A percentile compares a stretch with the other conserved stretches of the same genome.
Conservation (phyloP, 2,888 invertebrate genomes). For the Thymelicus lineola region DNA sequence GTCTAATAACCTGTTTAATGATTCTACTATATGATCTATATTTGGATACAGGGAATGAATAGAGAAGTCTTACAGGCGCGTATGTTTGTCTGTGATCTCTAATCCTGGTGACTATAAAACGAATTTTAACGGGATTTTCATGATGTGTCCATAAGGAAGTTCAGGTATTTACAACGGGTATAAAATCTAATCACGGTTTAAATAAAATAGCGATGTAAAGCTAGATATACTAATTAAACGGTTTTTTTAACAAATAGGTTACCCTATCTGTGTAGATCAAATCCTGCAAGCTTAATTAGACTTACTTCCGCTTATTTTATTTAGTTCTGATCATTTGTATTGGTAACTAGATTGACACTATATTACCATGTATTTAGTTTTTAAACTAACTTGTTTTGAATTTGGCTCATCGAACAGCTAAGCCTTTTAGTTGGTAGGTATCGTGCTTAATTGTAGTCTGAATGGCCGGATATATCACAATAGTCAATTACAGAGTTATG, state of each 20-base stretch:
- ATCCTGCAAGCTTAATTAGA: no score
- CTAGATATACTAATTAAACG: neutral
- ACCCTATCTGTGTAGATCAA: no score
- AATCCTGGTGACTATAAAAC: slow-evolving; percentile 6
- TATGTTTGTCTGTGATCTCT: slow-evolving; percentile 5
- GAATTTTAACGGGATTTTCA: neutral
- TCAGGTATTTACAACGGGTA: neutral
- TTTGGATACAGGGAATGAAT: neutral
- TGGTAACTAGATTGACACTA: no score
- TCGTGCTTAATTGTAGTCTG: slow-evolving; percentile 40
- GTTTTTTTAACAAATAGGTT: no score
- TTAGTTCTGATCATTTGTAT: no score
- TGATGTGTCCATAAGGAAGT: neutral
- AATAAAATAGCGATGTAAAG: neutral
- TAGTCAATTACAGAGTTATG: slow-evolving; percentile 53
- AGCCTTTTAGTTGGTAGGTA: slow-evolving; percentile 15
- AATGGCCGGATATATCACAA: slow-evolving; percentile 58
- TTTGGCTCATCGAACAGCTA: slow-evolving; percentile 1
- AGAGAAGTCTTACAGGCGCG: neutral
- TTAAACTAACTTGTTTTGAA: neutral
- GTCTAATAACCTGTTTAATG: neutral
- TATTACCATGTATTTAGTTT: no score
- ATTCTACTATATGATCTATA: neutral
- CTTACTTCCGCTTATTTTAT: no score
- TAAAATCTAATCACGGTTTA: slow-evolving; percentile 1